Conservation (phyloP, 2,113 vertebrate species). For the Gymnocephalus cernua region DNA sequence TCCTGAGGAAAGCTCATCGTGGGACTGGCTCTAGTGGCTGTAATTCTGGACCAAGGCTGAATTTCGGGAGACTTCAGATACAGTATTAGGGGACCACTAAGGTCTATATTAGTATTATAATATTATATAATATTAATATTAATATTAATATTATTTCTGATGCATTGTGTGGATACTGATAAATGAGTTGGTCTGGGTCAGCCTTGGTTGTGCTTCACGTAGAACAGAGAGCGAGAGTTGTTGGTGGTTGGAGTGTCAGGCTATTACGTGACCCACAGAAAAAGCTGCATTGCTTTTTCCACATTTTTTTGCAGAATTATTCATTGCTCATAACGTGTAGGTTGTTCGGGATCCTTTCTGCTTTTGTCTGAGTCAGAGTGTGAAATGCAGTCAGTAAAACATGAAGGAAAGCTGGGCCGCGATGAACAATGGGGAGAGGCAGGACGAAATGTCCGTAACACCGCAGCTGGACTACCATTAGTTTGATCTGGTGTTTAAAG, state of each 20-base stretch:
- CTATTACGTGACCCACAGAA: slow-evolving; percentile 60
- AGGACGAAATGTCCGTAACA: slow-evolving; percentile 19
- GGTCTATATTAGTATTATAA: too few species aligned
- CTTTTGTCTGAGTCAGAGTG: slow-evolving; percentile 72
- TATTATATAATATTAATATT: too few species aligned
- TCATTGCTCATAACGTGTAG: slow-evolving; percentile 72
- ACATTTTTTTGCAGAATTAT: slow-evolving; percentile 59
- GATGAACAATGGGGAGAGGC: slow-evolving; percentile 44
- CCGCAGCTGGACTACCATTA: slow-evolving; percentile 47
- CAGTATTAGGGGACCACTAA: too few species aligned
- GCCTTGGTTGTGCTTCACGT: not conserved
- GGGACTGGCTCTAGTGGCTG: too few species aligned
- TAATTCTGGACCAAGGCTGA: too few species aligned
- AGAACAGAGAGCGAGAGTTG: slow-evolving; percentile 8
- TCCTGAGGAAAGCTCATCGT: too few species aligned
- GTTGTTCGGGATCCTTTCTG: slow-evolving; percentile 64
- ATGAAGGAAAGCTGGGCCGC: slow-evolving; percentile 49
- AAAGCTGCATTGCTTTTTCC: slow-evolving; percentile 54
- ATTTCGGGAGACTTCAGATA: too few species aligned
- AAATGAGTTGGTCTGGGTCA: slow-evolving; percentile 8
- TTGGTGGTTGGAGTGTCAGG: slow-evolving; percentile 45
- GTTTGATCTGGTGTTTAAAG: slow-evolving; percentile 24
- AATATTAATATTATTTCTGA: too few species aligned
- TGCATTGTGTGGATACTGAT: slow-evolving; percentile 13
- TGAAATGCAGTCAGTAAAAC: slow-evolving; percentile 64